Percentiles rank a stretch among this genome's conserved stretches.
Evolutionary conservation across 2,888 invertebrate genomes (phyloP).

Genomic region (Seira musarum): DNA sequence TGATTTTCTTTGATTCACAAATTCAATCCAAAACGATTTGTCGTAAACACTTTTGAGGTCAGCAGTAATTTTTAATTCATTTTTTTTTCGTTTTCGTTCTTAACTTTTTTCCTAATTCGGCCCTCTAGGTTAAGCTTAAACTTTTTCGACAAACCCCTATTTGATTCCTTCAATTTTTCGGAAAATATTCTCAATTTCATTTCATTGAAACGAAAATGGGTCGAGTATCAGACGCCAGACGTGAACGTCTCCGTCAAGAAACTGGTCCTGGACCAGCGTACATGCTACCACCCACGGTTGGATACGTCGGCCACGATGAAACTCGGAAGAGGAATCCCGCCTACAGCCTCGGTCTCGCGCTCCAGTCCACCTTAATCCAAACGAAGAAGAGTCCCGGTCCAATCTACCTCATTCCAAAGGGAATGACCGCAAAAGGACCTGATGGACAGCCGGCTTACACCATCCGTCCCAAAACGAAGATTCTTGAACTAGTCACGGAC

Average conservation of each 20-base stretch:
- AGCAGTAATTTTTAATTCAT: too few species aligned
- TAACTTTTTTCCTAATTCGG: too few species aligned
- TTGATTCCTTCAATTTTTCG: too few species aligned
- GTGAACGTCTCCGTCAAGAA: neutral
- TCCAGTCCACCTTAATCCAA: conserved; percentile 66
- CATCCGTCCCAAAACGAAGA: conserved; percentile 48
- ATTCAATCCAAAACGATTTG: too few species aligned
- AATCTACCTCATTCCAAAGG: conserved; percentile 58
- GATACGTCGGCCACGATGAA: conserved; percentile 78
- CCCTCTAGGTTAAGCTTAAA: too few species aligned
- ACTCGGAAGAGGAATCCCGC: conserved; percentile 72
- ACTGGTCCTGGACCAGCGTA: conserved; percentile 80
- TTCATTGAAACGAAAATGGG: conserved; percentile 22
- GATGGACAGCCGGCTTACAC: conserved; percentile 56
- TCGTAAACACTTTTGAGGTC: too few species aligned
- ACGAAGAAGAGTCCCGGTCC: conserved; percentile 65
- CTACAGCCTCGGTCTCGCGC: conserved; percentile 65
- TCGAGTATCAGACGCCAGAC: conserved; percentile 24
- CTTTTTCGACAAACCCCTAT: too few species aligned
- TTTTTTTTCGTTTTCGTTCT: too few species aligned
- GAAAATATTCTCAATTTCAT: too few species aligned
- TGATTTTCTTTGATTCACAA: too few species aligned
- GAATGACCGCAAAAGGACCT: conserved; percentile 65
- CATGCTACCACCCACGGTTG: conserved; percentile 77
- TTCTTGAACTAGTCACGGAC: conserved; percentile 27